Conservation (phyloP, 2,797 vertebrate genomes). For the Potorous gilbertii region DNA sequence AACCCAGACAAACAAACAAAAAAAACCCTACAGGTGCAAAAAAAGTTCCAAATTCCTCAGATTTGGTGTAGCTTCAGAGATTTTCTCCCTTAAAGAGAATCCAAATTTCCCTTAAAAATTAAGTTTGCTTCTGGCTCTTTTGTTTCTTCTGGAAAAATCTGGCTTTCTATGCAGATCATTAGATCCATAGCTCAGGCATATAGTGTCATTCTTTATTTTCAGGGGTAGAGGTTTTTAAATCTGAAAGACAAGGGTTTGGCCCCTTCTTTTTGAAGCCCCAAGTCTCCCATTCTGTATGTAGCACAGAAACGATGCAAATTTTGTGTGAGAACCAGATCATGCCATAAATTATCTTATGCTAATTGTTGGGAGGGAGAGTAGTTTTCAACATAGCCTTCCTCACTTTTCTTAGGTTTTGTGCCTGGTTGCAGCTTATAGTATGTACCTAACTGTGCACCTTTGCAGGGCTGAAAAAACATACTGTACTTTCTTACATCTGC, state of each 20-base stretch:
- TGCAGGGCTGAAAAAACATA: background rate
- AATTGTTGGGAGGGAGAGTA: constrained; percentile 1
- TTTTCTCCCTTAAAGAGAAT: constrained; percentile 77
- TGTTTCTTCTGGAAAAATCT: constrained; percentile 55
- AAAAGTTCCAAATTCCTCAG: constrained; percentile 69
- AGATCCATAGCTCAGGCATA: constrained; percentile 61
- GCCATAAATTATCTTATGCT: constrained; percentile 45
- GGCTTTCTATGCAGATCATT: constrained; percentile 55
- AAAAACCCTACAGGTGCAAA: constrained; percentile 64
- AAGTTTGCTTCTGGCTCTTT: constrained; percentile 70
- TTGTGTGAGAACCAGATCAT: constrained; percentile 37
- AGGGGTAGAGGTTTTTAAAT: constrained; percentile 56
- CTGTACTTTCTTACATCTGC: background rate
- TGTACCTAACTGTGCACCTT: background rate
- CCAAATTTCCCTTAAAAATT: constrained; percentile 77
- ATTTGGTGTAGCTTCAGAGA: constrained; percentile 74
- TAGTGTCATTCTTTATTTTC: constrained; percentile 67
- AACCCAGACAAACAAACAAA: background rate
- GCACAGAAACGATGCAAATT: constrained; percentile 52
- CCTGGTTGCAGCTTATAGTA: constrained; percentile 12
- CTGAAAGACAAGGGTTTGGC: constrained; percentile 62
- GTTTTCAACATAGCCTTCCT: constrained; percentile 10
- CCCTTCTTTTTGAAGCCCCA: constrained; percentile 31
- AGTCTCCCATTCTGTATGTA: constrained; percentile 42
- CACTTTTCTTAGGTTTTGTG: background rate